phyloP scores from a whole-genome alignment of 2,888 invertebrate species.

The Mactromeris polynyma region DNA sequence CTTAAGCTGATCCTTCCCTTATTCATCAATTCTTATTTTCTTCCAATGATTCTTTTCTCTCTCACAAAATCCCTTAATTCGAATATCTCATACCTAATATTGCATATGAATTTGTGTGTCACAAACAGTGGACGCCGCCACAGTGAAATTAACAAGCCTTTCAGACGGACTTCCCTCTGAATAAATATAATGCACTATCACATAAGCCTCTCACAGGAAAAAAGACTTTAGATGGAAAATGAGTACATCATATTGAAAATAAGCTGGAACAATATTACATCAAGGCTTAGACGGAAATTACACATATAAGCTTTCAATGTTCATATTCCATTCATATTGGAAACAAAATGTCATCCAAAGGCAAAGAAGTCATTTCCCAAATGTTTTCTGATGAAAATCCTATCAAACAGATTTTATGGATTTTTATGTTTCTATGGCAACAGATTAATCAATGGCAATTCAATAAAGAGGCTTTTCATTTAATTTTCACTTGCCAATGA shows the following conservation, averaged over 20 bases:
- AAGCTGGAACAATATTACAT: constrained; percentile 67
- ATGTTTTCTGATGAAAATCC: constrained; percentile 68
- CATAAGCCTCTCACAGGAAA: constrained; percentile 46
- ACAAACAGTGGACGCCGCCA: constrained; percentile 30
- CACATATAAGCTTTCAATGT: constrained; percentile 58
- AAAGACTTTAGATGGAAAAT: constrained; percentile 52
- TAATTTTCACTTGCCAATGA: constrained; percentile 26
- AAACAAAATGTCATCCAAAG: constrained; percentile 39
- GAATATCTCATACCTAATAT: constrained; percentile 58
- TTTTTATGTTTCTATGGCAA: constrained; percentile 64
- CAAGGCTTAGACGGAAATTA: constrained; percentile 63
- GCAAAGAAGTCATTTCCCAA: constrained; percentile 66
- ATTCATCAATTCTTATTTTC: constrained; percentile 50
- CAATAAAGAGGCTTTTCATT: constrained; percentile 49
- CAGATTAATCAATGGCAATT: constrained; percentile 55
- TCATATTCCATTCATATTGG: constrained; percentile 65
- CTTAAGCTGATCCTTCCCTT: constrained; percentile 45
- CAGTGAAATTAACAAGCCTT: constrained; percentile 53
- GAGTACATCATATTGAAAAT: constrained; percentile 65
- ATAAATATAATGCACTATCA: constrained; percentile 56
- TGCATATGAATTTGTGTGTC: constrained; percentile 62
- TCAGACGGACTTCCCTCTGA: constrained; percentile 37
- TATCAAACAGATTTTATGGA: constrained; percentile 56
- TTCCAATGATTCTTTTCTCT: constrained; percentile 14
- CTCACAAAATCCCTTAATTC: constrained; percentile 35